Evolutionary conservation across 2,888 invertebrate species (phyloP).

Genomic region (Cryptocephalus moraei): DNA sequence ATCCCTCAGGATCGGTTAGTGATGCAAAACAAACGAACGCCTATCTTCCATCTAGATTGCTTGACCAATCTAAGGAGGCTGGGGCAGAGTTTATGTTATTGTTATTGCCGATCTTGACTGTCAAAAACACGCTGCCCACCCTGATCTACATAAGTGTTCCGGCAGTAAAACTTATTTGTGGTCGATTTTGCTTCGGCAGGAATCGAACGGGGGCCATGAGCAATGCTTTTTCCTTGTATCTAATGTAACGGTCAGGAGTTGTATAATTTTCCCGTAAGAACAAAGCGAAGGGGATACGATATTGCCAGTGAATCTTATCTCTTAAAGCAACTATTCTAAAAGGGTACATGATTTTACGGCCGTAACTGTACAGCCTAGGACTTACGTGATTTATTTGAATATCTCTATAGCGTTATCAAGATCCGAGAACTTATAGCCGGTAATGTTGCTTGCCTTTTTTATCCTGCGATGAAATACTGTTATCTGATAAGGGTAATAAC

Average conservation of each 20-base stretch:
- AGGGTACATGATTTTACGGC: conserved; percentile 11
- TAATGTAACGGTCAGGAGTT: conserved; percentile 21
- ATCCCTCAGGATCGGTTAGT: conserved; percentile 24
- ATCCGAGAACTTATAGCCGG: conserved; percentile 4
- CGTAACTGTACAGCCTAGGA: conserved; percentile 7
- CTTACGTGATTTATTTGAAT: conserved; percentile 12
- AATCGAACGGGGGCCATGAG: conserved; percentile 16
- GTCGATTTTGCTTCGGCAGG: conserved; percentile 14
- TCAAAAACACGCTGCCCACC: conserved; percentile 35
- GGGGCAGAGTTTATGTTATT: conserved; percentile 36
- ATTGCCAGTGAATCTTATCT: conserved; percentile 15
- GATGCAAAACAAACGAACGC: conserved; percentile 26
- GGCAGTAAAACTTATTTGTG: conserved; percentile 29
- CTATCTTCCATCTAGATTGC: conserved; percentile 32
- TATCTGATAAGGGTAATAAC: conserved; percentile 10
- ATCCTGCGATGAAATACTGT: conserved; percentile 6
- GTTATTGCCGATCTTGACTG: conserved; percentile 35
- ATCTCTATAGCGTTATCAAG: conserved; percentile 11
- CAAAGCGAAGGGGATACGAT: conserved; percentile 15
- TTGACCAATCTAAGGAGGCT: conserved; percentile 34
- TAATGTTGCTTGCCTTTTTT: conserved; percentile 6
- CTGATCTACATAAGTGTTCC: conserved; percentile 21
- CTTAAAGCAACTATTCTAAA: conserved; percentile 12
- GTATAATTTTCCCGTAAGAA: conserved; percentile 20
- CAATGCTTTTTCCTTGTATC: conserved; percentile 22